Conservation (phyloP, 1,140 invertebrate genomes). For the Plodia interpunctella region DNA sequence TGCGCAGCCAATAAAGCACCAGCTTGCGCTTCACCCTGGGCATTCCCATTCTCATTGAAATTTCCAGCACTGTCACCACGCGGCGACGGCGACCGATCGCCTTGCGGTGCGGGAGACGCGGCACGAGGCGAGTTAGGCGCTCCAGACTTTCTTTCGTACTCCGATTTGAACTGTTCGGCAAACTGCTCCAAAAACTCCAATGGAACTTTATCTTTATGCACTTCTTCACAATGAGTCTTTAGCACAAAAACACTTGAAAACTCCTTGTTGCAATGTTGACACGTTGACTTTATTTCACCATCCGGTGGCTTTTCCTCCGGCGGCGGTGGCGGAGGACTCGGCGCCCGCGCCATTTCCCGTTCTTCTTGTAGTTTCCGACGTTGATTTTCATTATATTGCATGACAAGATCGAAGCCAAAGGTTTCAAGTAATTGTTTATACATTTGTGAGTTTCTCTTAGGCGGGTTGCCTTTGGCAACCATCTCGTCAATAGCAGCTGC, state of each 20-base stretch:
- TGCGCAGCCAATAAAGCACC: slow-evolving; percentile 83
- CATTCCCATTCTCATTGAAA: slow-evolving; percentile 76
- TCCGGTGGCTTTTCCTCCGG: slow-evolving; percentile 80
- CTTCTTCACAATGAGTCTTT: slow-evolving; percentile 96
- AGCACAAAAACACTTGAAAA: slow-evolving; percentile 97
- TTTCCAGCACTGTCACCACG: slow-evolving; percentile 74
- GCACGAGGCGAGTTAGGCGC: slow-evolving; percentile 82
- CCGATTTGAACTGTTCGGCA: slow-evolving; percentile 91
- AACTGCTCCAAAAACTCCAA: slow-evolving; percentile 93
- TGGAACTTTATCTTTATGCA: slow-evolving; percentile 94
- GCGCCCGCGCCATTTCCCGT: slow-evolving; percentile 74
- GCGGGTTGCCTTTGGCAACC: slow-evolving; percentile 74
- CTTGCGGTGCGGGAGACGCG: slow-evolving; percentile 74
- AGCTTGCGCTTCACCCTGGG: slow-evolving; percentile 78
- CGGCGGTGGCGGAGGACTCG: slow-evolving; percentile 78
- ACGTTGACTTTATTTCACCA: slow-evolving; percentile 84
- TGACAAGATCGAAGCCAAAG: slow-evolving; percentile 96
- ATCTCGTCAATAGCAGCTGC: slow-evolving; percentile 71
- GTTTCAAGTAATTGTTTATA: slow-evolving; percentile 94
- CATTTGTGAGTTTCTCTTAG: slow-evolving; percentile 87
- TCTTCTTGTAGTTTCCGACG: slow-evolving; percentile 80
- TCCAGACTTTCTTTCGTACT: slow-evolving; percentile 89
- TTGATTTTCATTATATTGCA: slow-evolving; percentile 97
- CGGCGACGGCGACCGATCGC: slow-evolving; percentile 75
- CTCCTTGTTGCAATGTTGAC: slow-evolving; percentile 93